Evolutionary conservation across 2,113 vertebrate species (phyloP).

Genomic region (Sturnus vulgaris): DNA sequence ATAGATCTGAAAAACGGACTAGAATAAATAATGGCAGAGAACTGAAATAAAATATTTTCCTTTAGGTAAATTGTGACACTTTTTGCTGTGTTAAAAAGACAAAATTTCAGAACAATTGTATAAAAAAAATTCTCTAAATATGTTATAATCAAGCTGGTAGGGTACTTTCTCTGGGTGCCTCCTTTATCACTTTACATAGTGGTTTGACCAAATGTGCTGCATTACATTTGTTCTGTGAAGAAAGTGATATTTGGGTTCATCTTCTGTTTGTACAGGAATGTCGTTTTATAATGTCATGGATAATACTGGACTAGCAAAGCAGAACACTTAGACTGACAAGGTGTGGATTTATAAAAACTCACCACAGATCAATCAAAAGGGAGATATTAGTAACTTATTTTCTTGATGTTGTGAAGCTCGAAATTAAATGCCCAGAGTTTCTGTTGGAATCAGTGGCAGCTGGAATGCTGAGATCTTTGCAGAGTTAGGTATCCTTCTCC

Average conservation of each 20-base stretch:
- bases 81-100: not conserved
- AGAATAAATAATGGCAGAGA: conserved; percentile 9
- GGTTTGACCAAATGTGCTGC: not conserved
- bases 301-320: not conserved
- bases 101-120: not conserved
- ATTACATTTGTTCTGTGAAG: not conserved
- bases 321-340: not conserved
- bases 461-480: not conserved
- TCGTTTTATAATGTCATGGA: not conserved
- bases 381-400: not conserved
- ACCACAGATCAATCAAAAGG: not conserved
- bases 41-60: not conserved
- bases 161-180: not conserved
- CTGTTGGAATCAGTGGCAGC: not conserved
- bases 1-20: not conserved
- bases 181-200: not conserved
- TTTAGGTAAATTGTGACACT: not conserved
- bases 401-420: not conserved
- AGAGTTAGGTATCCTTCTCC: not conserved
- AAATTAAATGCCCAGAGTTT: not conserved
- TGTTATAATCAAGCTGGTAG: not conserved
- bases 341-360: not conserved
- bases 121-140: not conserved
- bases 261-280: not conserved
- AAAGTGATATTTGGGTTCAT: not conserved